Evolutionary conservation across 1,140 invertebrate species (phyloP), one percentile per base, ranked within the genome.

Genomic region (Drosophila bifasciata): DNA sequence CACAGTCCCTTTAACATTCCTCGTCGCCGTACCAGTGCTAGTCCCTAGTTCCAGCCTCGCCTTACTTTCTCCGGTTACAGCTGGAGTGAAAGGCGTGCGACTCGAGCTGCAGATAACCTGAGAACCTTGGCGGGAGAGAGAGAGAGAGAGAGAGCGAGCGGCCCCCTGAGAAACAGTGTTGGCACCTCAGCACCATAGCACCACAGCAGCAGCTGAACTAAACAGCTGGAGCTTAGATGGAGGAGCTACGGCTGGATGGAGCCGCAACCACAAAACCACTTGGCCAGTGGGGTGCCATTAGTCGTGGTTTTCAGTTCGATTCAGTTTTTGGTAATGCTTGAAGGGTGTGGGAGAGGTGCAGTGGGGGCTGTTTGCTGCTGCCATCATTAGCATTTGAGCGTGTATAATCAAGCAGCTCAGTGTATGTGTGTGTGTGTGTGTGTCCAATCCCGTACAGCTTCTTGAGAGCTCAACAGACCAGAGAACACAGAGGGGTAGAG

Each of bases 381-480:
- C 44, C 75, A 60, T 78, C 67, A 77, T 77, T 78, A 77, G 49
- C 53, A 73, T 50, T 40, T 40, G 44, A 53, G 40, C 39, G 44
- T 63, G 17, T 56, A 74, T 69, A 79, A 75, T 79, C 52, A 64
- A 49, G 55, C 76, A 58, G 63, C 64, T 52, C 49, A 56, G 52
- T 41, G 49, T 40, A 40, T 48, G 43, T 43, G 21, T 23, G 21
- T 23, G 25, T 58, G 40, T 17, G 41, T 17, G 13, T 43, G 7
- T 17, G 16, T 8, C 21, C 21, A 19, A n/a, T 51, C 36, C 13
- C 21, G 32, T 36, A n/a, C 44, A n/a, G 23, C n/a, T 43, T 53
- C 21, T 45, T 11, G 32, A 36, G 11, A 36, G 32, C n/a, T 36
- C 32, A 36, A 3, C 32, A 36, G 32, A 36, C 4, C 32, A 36